Evolutionary conservation across 2,113 vertebrate species (phyloP), one percentile per base, ranked within the genome.

Genomic region (Festucalex cinctus): DNA sequence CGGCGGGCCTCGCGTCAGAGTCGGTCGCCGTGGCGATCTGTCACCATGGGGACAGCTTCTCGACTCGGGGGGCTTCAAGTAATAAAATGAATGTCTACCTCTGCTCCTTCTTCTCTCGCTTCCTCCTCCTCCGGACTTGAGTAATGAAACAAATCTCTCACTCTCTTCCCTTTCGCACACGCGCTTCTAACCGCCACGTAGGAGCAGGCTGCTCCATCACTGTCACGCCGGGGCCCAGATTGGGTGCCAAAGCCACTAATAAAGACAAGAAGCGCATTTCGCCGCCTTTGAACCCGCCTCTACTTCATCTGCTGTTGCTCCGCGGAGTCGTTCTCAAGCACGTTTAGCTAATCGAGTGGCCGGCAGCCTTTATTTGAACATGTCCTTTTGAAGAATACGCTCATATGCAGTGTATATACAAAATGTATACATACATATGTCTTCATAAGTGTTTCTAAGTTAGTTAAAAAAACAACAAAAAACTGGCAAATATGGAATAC

Each of bases 171-270:
- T 24, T 43, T 22, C 72, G 48, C 13, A 59, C 26, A 63, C 32
- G 32, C 49, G 24, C 20, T 46, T 63, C 16, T 10, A n/a, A 58
- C 39, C 57, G 48, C 67, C 37, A 4, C 26, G 26, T 66, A 6
- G 59, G 78, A 75, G 83, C 83, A 79, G 82, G 81, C 79, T 75
- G 83, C 70, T 88, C 82, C 79, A 85, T 89, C 85, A 86, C 76
- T 88, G 88, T 88, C 83, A 77, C 75, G 48, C 39, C 63, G 76
- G 76, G 58, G 65, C 70, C 53, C 70, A 76, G 78, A 85, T 79
- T 80, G 70, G 76, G 49, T 86, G 85, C 82, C 80, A 81, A 64
- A 74, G 71, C 76, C 66, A 66, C 85, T 87, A 85, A 87, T 86
- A 82, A 81, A 88, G 84, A 86, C 74, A 73, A 82, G 80, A 74